Base-by-base conservation (phyloP, 2,888 invertebrate species). In the Endotricha flammealis region DNA sequence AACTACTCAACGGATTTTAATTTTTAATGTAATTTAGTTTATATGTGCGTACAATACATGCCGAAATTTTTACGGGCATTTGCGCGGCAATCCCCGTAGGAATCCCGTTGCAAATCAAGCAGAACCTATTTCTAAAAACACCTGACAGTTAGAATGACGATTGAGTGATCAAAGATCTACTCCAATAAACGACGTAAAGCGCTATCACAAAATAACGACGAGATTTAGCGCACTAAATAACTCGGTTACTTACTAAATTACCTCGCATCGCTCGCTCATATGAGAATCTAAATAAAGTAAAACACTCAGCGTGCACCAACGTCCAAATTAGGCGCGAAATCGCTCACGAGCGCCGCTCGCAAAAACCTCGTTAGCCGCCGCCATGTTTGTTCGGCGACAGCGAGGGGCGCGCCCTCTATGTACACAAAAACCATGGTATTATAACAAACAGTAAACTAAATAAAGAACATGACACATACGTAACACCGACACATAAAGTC, bases 321-420 rank as follows among this genome's bases (percentile, higher is more conserved):
- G 64, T 76, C 70, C 66, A 82, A 81, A 83, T 81, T 82, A 81
- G 85, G 83, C 85, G 85, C 81, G 82, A 83, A 83, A 83, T 77
- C 78, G 75, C 66, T 77, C 82, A 79, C 82, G 73, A 76, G 72
- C 59, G 65, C 55, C 61, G 58, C 68, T 72, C 75, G 75, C 79
- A 81, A 80, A 82, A 83, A 83, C 80, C 76, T 81, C 76, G 82
- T 85, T 82, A 81, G 72, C 61, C 64, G 72, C 71, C 71, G 85
- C 85, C 85, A 85, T 85, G 68, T 85, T 85, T 83, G 82, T 74
- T 75, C 77, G 67, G 75, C 73, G 80, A 82, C 83, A 80, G 74
- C 59, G 65, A 69, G 78, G 78, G 82, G 79, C 74, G 80, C 79
- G 77, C 82, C 81, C 82, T 81, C 80, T 81, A 82, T 83, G 69